These are phyloP conservation scores for Enteromius fasciolatus DNA, from an alignment of 2,797 vertebrate genomes.

Conservation along the genomic window DNA sequence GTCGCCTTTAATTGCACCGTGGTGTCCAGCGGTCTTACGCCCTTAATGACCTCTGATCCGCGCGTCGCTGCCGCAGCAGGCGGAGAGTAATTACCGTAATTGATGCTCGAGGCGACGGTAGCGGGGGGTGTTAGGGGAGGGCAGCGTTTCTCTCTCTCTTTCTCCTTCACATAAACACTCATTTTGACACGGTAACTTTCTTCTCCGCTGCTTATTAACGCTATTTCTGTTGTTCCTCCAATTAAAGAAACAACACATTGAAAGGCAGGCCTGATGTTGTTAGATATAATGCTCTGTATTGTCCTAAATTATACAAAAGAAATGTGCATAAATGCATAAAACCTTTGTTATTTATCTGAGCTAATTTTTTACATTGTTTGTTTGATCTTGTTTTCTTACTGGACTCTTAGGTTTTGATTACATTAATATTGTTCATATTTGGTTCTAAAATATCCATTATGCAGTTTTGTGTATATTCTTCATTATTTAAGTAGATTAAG, in stretches of 20 bases:
- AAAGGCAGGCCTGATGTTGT: not conserved
- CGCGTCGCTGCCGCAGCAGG: conserved; percentile 76
- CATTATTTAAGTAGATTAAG: not conserved
- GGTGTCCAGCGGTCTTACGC: conserved; percentile 74
- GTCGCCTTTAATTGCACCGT: conserved; percentile 82
- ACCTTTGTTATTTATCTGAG: not conserved
- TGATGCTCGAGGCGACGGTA: conserved; percentile 58
- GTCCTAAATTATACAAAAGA: not conserved
- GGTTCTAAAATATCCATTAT: not conserved
- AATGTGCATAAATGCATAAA: conserved; percentile 3
- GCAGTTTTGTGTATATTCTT: not conserved
- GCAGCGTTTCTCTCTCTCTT: conserved; percentile 9
- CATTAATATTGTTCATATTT: not conserved
- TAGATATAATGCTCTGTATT: not conserved
- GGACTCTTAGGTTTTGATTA: not conserved
- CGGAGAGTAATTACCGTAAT: conserved; percentile 65
- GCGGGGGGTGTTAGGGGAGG: conserved; percentile 7
- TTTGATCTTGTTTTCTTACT: not conserved
- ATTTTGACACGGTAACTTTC: conserved; percentile 24
- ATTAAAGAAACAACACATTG: not conserved
- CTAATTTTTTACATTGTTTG: not conserved
- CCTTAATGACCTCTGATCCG: conserved; percentile 85
- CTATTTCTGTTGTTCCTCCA: not conserved
- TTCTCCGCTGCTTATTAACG: conserved; percentile 11
- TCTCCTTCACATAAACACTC: conserved; percentile 60